phyloP scores from a whole-genome alignment of 2,113 vertebrate genomes.

The Corvus hawaiiensis region DNA sequence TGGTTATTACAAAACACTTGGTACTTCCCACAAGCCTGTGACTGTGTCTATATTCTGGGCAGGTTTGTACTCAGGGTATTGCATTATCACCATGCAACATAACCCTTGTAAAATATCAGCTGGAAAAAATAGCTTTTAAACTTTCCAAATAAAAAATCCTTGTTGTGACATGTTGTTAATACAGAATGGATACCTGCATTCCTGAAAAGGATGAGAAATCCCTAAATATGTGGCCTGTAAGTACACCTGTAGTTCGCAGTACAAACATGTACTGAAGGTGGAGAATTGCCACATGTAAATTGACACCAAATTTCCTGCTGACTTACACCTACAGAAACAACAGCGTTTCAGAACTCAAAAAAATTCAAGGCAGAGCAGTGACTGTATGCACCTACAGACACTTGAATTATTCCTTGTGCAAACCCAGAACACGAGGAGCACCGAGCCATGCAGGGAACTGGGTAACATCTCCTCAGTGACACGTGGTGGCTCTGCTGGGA shows the following conservation, averaged over 20 bases:
- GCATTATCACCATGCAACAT: neutral
- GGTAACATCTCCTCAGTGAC: neutral
- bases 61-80: neutral
- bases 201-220: neutral
- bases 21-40: neutral
- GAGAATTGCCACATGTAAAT: neutral
- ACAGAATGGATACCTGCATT: neutral
- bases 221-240: neutral
- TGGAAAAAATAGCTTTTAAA: neutral
- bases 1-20: neutral
- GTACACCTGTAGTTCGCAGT: neutral
- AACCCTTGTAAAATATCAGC: neutral
- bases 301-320: neutral
- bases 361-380: neutral
- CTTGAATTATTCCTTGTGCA: neutral
- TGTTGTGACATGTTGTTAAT: neutral
- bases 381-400: neutral
- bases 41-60: neutral
- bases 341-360: neutral
- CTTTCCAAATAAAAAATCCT: neutral
- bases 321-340: neutral
- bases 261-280: neutral
- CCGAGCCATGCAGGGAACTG: rapidly evolving
- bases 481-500: neutral
- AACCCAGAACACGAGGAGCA: rapidly evolving